These are phyloP conservation scores for Sinelater perroti DNA, from an alignment of 2,888 invertebrate genomes.

Conservation along the genomic window DNA sequence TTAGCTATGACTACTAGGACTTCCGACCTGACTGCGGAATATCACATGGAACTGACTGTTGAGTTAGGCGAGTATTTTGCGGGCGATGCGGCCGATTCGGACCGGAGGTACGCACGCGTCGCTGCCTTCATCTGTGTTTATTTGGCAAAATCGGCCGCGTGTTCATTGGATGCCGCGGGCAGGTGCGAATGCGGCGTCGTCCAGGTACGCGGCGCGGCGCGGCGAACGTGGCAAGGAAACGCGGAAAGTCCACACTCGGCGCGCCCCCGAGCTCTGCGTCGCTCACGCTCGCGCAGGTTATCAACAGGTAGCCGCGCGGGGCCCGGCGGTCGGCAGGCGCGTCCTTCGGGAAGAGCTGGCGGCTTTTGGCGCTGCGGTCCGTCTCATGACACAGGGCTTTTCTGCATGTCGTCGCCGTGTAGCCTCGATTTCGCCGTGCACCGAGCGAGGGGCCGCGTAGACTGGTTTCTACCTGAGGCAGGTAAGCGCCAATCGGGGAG, in stretches of 20 bases:
- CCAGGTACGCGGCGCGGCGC: constrained; percentile 39
- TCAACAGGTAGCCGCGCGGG: constrained; percentile 31
- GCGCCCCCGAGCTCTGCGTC: no score
- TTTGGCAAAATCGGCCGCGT: constrained; percentile 25
- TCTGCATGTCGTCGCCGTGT: constrained; percentile 37
- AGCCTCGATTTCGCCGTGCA: constrained; percentile 43
- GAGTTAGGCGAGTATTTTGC: constrained; percentile 10
- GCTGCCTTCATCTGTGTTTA: constrained; percentile 14
- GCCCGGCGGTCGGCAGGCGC: constrained; percentile 4
- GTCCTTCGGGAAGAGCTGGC: constrained; percentile 9
- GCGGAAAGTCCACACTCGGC: no score
- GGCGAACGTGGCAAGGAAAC: constrained; percentile 33
- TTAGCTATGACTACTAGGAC: neutral
- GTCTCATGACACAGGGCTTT: constrained; percentile 5
- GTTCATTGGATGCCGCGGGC: neutral
- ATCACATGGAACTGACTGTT: constrained; percentile 30
- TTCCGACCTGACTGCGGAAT: constrained; percentile 13
- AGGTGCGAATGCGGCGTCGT: constrained; percentile 13
- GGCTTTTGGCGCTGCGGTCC: neutral
- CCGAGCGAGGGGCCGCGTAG: constrained; percentile 53
- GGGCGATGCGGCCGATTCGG: no score
- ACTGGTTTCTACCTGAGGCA: constrained; percentile 58
- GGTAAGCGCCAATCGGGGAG: constrained; percentile 53
- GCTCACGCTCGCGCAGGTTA: no score
- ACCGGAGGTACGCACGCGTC: constrained; percentile 9